Base-by-base conservation (phyloP, 2,797 vertebrate genomes). In the Lepus townsendii region DNA sequence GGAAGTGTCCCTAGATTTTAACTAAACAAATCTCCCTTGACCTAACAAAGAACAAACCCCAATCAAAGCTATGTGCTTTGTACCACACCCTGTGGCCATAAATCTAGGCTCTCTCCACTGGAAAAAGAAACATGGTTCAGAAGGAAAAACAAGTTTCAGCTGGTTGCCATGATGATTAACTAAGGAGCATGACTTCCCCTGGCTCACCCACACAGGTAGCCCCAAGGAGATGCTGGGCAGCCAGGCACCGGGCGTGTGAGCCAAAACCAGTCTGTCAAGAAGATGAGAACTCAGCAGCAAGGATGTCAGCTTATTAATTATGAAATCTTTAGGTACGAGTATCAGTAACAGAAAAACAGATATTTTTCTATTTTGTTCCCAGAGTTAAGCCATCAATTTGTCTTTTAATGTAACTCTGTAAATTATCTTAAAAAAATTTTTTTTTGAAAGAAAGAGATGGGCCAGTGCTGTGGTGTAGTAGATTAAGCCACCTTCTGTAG, bases 1-100 rank as follows among this genome's bases (percentile, higher is more conserved):
- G 26, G 42, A 83, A 50, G 75, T 52, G 12, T 72, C 24, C n/a
- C 35, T 24, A 86, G 30, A 19, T 71, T 90, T 54, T 66, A 88
- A 11, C 47, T 71, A 79, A 85, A 87, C 17, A 63, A 90, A 95
- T 88, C 57, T 30, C 24, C 38, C 20, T 30, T 79, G 69, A 65
- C 0, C 4, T 27, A 75, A 77, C 26, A 90, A 57, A 68, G n/a
- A 72, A 88, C 20, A 73, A 90, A 80, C 11, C 20, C 71, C 11
- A 62, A 83, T 66, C 57, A 86, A 68, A 66, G 62, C 47, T 1
- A 27, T 2, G 2, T 7, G 16, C 62, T 68, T 83, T 0, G 0
- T 12, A 50, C 42, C 30, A 54, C 68, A 65, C n/a, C 42, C 52
- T 72, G 30, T 60, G 54, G 10, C 30, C 52, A 42, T 14, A 79